A percentile compares a stretch with the other conserved stretches of the same genome.
These are phyloP conservation scores for Chironomus riparius DNA, from an alignment of 2,888 invertebrate species.

Conservation along the genomic window DNA sequence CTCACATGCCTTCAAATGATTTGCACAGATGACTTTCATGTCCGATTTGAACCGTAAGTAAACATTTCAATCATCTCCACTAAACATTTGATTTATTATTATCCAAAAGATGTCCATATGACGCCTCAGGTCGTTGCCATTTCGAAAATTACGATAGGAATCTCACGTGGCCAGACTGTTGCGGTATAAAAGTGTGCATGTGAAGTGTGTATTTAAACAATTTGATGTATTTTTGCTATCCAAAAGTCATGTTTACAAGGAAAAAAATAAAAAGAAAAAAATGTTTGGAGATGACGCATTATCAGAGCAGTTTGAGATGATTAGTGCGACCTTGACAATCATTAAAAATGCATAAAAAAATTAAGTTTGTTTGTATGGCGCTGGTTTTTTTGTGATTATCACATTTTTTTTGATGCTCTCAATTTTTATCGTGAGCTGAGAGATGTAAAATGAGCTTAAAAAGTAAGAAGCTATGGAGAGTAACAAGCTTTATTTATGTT, in stretches of 20 bases:
- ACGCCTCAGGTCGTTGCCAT: not conserved
- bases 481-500: too few species aligned
- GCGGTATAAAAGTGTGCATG: constrained; percentile 15
- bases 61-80: too few species aligned
- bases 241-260: not conserved
- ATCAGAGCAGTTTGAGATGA: not conserved
- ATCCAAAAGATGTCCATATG: not conserved
- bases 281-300: not conserved
- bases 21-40: not conserved
- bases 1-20: not conserved
- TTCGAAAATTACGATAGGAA: constrained; percentile 6
- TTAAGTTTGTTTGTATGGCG: too few species aligned
- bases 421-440: too few species aligned
- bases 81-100: too few species aligned
- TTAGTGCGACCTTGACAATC: not conserved
- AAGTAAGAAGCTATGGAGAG: too few species aligned
- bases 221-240: not conserved
- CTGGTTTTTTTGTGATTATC: too few species aligned
- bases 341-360: not conserved
- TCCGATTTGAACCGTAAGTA: not conserved
- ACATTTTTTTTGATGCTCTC: too few species aligned
- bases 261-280: not conserved
- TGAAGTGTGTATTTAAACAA: not conserved
- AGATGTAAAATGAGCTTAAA: too few species aligned
- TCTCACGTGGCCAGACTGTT: not conserved